Conservation (phyloP, 2,113 vertebrate genomes). For the Abramis brama region DNA sequence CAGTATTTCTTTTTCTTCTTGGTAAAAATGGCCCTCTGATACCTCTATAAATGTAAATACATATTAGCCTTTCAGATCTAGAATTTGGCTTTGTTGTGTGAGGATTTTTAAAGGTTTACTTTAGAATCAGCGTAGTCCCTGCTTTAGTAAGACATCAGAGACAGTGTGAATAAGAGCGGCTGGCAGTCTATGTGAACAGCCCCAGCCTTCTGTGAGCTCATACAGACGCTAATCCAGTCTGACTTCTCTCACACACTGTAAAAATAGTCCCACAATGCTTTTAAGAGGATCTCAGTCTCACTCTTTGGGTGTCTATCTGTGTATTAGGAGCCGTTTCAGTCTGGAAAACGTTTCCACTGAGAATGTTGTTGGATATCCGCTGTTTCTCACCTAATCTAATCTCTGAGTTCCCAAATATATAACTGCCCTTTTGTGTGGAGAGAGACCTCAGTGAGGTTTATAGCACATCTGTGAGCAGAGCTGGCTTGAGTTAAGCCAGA, state of each 20-base stretch:
- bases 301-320: constrained; percentile 20
- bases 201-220: constrained; percentile 56
- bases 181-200: constrained; percentile 53
- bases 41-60: background rate
- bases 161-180: constrained; percentile 56
- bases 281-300: background rate
- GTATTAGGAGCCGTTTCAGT: background rate
- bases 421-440: constrained; percentile 34
- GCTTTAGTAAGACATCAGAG: constrained; percentile 42
- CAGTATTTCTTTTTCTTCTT: too few relatives aligned
- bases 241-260: constrained; percentile 50
- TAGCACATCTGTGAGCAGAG: constrained; percentile 38
- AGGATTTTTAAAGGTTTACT: background rate
- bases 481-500: constrained; percentile 45
- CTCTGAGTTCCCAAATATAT: constrained; percentile 31
- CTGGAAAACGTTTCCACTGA: background rate
- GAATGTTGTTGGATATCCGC: constrained; percentile 37
- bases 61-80: background rate
- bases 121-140: background rate
- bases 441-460: constrained; percentile 17
- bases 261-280: constrained; percentile 48
- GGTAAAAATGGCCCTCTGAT: background rate
- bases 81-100: background rate
- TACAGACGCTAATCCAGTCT: constrained; percentile 45
- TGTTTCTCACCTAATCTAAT: constrained; percentile 48